Base-by-base conservation (phyloP, 2,113 vertebrate genomes). In the Paramormyrops kingsleyae region DNA sequence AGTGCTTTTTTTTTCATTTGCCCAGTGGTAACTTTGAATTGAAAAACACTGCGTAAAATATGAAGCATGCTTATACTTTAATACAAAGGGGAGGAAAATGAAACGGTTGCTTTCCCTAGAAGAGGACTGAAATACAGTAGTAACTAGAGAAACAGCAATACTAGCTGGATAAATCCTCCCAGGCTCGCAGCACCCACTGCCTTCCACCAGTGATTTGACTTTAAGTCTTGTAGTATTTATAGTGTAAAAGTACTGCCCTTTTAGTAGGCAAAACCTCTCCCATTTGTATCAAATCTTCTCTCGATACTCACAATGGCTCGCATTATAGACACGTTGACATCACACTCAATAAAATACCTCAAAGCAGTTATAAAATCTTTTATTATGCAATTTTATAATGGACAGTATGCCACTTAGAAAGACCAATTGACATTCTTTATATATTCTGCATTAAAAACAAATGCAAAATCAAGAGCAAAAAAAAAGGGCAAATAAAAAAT, bases 371-470 rank as follows among this genome's bases (percentile, higher is more conserved):
- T 87, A 87, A 87, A 87, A 53, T 53, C 24, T 87, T 88, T 88
- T 88, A 88, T 88, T 88, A 88, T 52, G 56, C 53, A 44, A 35
- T 66, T 56, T 88, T 62, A 88, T 44, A 44, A 87, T 87, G 85
- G 47, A 87, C 85, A 50, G 83, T 66, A 88, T 88, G 31, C 39
- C 35, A 66, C 87, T 62, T 88, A 66, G 56, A 88, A 88, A 88
- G 53, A 88, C 87, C 46, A 66, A 24, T 46, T 88, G 52, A 66
- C 52, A 42, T 87, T 53, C 27, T 59, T 59, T 88, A 88, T 88
- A 87, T 87, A 42, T 88, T 62, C 39, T 35, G 56, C 39, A 56
- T 87, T 87, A 87, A 87, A 56, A 87, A 87, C 87, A 88, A 88
- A 62, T 31, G 15, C 31, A 42, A 87, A 52, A 87, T 27, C 24